Base-by-base conservation (phyloP, 2,113 vertebrate genomes). In the Oostethus manadensis region DNA sequence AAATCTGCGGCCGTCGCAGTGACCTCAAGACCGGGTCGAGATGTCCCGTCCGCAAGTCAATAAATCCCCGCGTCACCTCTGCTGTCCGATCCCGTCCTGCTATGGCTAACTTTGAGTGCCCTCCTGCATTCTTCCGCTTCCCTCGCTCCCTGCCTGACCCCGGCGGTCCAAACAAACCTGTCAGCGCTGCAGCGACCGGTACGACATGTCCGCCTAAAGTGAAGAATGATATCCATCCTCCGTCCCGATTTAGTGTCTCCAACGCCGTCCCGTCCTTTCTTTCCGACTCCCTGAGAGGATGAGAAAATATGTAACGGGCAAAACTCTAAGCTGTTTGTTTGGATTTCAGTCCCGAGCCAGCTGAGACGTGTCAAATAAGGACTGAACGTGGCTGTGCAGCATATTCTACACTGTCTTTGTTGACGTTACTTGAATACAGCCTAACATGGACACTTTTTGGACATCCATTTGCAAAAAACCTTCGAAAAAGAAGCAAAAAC, bases 21-120 rank as follows among this genome's bases (percentile, higher is more conserved):
- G 82, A 87, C 78, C 86, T 82, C 81, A 71, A 81, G 64, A 76
- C 76, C 46, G 33, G 87, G 84, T 87, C 85, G 84, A 83, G 77
- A 82, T 83, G 75, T 42, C 15, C 53, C 53, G 18, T 40, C 53
- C 59, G 78, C 73, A 68, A 87, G 88, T 84, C 86, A 87, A 81
- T 88, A 87, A 87, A 89, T 89, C 88, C 87, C 77, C 1, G 62
- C 85, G 84, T 87, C 86, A 88, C 83, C 83, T 84, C 78, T 66
- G 74, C 79, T 73, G 79, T 69, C 79, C 73, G 59, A 76, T 75
- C 60, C 77, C 64, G 55, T 68, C 73, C 66, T 61, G 71, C 83
- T 88, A 85, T 87, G 84, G 78, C 82, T 85, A 87, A 87, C 84
- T 86, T 82, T 77, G 82, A 85, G 87, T 77, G 85, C 86, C 84